Base-by-base conservation (phyloP, 2,113 vertebrate genomes). In the Caretta caretta region DNA sequence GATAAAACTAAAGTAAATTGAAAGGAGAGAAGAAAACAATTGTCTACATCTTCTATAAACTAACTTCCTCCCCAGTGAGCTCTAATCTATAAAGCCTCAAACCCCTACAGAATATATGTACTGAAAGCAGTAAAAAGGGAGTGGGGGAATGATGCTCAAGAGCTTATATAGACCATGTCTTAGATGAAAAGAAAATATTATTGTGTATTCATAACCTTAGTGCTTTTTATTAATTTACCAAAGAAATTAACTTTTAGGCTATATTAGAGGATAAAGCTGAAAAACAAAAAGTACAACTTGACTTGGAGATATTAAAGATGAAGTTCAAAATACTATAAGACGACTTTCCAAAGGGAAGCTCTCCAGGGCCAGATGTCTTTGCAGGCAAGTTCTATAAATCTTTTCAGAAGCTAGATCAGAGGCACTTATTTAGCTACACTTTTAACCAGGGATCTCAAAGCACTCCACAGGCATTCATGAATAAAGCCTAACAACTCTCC, bases 371-470 rank as follows among this genome's bases (percentile, higher is more conserved):
- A 86, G 48, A 1, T 1, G 76, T 90, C 82, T 92, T 51, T 35
- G 13, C 6, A 38, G 78, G 38, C 72, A 75, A 5, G 1, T 62
- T 92, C 79, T 90, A 65, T 89, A 6, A 90, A 54, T 49, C 1
- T 1, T 42, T 75, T 42, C n/a, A 75, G 65, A 2, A 46, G 42
- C 96, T 35, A 3, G 8, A 46, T 78, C 0, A 2, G 27, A 24
- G 86, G 4, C 87, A 54, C 65, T 65, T 62, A 46, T 12, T 22
- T 69, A 86, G 24, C 0, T 0, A 35, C 31, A 4, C 62, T 83
- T 42, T 93, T 91, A 65, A 65, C 10, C 20, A 57, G 62, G 88
- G 91, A 90, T 8, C 38, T 75, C 38, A 25, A 75, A 75, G 20
- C 72, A 22, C 22, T 46, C 85, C 83, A 83, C 56, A 42, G 81